Evolutionary conservation across 1,140 invertebrate genomes (phyloP), one percentile per base, ranked within the genome.

Genomic region (Formica selysi): DNA sequence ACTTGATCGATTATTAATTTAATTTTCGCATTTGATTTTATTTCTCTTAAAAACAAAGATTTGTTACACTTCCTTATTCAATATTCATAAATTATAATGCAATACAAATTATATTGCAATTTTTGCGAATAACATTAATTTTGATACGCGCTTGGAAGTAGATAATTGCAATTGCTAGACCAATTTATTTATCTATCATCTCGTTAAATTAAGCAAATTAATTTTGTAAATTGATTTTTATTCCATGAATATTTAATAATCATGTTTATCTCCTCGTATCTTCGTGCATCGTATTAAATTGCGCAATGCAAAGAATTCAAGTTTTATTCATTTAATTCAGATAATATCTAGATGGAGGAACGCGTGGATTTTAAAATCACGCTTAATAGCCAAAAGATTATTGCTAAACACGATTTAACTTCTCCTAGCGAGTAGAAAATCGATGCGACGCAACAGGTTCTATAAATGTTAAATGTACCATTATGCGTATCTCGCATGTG

Each of bases 381-480:
- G 26, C 19, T 59, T 71, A 81, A 71, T 71, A 51, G 51, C 22
- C 67, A 26, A 71, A 71, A 73, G 67, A 71, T 71, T 54, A 38
- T 29, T 81, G 65, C 64, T 73, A 81, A 54, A 59, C 67, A 59
- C 36, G 29, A 81, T 11, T 81, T 71, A 59, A 71, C 10, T 71
- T 81, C 65, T 59, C n/a, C 38, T 81, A 61, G 48, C 65, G 16
- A 71, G 51, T 59, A 59, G 51, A 41, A 41, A 81, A 70, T 36
- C 51, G 36, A 71, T 41, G 36, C 32, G 65, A 32, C 38, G 67
- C 51, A 81, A 71, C 44, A 70, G 44, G 26, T 76, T 84, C 41
- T 22, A 54, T 57, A 41, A 76, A 62, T 59, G 41, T 84, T 73
- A 48, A 84, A 84, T 76, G 71, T 76, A 32, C 41, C 57, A 41